Evolutionary conservation across 2,888 invertebrate genomes (phyloP), one percentile per base, ranked within the genome.

Genomic region (Yponomeuta sedellus): DNA sequence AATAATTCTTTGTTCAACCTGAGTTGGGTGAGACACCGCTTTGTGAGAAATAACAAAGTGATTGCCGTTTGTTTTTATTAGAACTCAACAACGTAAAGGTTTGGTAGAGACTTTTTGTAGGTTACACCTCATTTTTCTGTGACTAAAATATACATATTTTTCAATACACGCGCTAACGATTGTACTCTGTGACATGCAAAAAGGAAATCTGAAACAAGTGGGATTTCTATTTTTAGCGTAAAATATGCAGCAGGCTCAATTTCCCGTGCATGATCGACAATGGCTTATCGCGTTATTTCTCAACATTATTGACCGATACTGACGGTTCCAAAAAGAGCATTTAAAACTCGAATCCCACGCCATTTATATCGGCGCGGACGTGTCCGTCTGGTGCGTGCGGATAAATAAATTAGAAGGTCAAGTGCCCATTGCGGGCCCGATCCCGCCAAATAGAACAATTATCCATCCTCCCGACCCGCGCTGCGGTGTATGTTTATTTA

Each of bases 371-470:
- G 22, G 20, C 22, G 22, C 22, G 16, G 19, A 22, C 70, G 66
- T 70, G 73, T 72, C 73, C 70, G 71, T 70, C 73, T 71, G 76
- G 76, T 77, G 73, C 74, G 73, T 75, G 75, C 72, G 73, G 79
- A 81, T 84, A 83, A 83, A 86, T 86, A 87, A 86, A 83, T 82
- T 76, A 81, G 69, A 66, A 64, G 66, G 73, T 65, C 73, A 72
- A 75, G 77, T 77, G 74, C 70, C 75, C 74, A 77, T 72, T 71
- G 74, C 82, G 82, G 82, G 79, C 79, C 79, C 74, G 67, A 71
- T 72, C 72, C 73, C 75, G 78, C 80, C 83, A 86, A 85, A 87
- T 85, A 83, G 83, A 84, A 86, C 87, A 88, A 88, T 88, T 87
- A 87, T 83, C 82, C 80, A 76, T 75, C 79, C 79, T 40, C 64